Percentiles rank a stretch among this genome's conserved stretches.
Conservation (phyloP, 2,797 vertebrate species). For the Pterois miles region DNA sequence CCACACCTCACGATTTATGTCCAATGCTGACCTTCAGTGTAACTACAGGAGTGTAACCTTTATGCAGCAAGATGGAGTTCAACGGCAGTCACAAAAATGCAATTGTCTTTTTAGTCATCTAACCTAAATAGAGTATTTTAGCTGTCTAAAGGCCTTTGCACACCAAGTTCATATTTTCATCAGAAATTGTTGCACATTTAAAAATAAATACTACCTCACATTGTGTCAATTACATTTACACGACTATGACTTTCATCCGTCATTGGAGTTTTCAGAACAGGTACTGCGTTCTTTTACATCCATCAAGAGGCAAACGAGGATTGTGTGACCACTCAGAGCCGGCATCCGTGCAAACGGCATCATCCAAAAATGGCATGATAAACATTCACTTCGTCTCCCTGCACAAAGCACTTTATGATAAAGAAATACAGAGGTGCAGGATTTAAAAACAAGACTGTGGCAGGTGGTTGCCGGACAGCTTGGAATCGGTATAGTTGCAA, state of each 20-base stretch:
- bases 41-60: not conserved
- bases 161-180: no score
- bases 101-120: not conserved
- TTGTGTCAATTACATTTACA: no score
- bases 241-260: no score
- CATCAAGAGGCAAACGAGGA: no score
- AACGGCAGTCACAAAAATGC: not conserved
- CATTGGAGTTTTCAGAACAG: no score
- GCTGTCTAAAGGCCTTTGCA: not conserved
- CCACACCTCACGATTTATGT: not conserved
- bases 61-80: not conserved
- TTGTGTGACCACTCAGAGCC: no score
- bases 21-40: not conserved
- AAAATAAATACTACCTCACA: no score
- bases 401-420: not conserved
- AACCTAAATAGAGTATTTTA: not conserved
- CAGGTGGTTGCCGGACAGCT: not conserved
- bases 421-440: not conserved
- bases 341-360: no score
- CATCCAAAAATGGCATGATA: no score
- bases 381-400: no score
- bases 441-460: not conserved
- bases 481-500: not conserved
- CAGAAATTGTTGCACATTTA: no score
- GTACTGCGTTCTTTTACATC: no score